phyloP scores from a whole-genome alignment of 2,888 invertebrate species.

The Rhamnusium bicolor region DNA sequence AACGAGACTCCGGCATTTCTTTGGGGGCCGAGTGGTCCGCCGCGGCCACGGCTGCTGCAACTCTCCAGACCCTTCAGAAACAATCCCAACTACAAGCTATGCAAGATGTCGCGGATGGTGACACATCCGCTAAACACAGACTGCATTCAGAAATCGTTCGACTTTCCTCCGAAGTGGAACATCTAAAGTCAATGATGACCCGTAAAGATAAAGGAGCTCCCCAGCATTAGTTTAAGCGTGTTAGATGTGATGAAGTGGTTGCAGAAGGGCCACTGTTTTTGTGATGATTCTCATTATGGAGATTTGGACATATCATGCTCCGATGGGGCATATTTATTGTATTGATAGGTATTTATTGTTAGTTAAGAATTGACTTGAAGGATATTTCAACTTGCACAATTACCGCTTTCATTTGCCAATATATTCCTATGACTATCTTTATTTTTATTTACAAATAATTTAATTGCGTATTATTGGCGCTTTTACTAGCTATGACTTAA shows the following conservation, averaged over 20 bases:
- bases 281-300: constrained; percentile 61
- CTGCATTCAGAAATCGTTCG: constrained; percentile 90
- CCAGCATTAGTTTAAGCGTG: constrained; percentile 44
- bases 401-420: constrained; percentile 63
- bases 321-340: constrained; percentile 63
- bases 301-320: constrained; percentile 66
- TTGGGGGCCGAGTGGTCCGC: constrained; percentile 81
- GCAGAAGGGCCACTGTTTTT: constrained; percentile 51
- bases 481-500: constrained; percentile 56
- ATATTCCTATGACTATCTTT: constrained; percentile 58
- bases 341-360: constrained; percentile 66
- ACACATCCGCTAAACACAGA: constrained; percentile 80
- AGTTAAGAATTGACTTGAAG: constrained; percentile 53
- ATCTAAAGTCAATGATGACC: constrained; percentile 87
- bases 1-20: constrained; percentile 91
- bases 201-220: constrained; percentile 70
- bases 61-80: constrained; percentile 67
- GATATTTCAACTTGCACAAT: constrained; percentile 59
- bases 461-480: constrained; percentile 54
- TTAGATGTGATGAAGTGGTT: constrained; percentile 53
- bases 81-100: constrained; percentile 67
- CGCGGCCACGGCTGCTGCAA: constrained; percentile 65
- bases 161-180: constrained; percentile 92
- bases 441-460: constrained; percentile 51
- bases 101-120: constrained; percentile 58